These are phyloP conservation scores for Poeciliopsis turneri DNA, from an alignment of 2,797 vertebrate species.

Conservation along the genomic window DNA sequence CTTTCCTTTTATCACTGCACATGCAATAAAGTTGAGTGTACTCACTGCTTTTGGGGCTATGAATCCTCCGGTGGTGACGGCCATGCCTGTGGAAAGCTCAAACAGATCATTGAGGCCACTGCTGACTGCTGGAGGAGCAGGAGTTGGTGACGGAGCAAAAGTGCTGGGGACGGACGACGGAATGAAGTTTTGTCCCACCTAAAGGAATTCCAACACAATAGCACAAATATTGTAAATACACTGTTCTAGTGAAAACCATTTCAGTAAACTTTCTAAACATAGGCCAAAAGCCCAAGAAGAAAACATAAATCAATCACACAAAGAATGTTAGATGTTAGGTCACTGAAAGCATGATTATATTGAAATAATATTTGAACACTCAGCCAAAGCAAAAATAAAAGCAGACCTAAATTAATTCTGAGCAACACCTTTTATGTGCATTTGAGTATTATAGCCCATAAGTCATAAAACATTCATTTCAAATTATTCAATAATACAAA, in stretches of 20 bases:
- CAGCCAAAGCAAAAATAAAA: slow-evolving; percentile 13
- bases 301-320: not conserved
- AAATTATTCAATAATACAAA: not conserved
- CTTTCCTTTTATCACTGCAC: not conserved
- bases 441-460: slow-evolving; percentile 39
- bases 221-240: slow-evolving; percentile 19
- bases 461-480: not conserved
- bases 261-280: not conserved
- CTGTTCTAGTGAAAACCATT: not conserved
- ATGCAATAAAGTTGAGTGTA: not conserved
- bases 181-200: slow-evolving; percentile 98
- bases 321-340: slow-evolving; percentile 14
- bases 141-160: slow-evolving; percentile 96
- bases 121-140: slow-evolving; percentile 90
- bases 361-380: slow-evolving; percentile 9
- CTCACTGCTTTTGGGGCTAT: slow-evolving; percentile 90
- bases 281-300: slow-evolving; percentile 10
- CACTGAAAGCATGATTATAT: not conserved
- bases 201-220: slow-evolving; percentile 19
- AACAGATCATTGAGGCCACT: slow-evolving; percentile 96
- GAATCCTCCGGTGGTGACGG: slow-evolving; percentile 91
- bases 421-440: not conserved
- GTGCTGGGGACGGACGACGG: slow-evolving; percentile 94
- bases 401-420: not conserved
- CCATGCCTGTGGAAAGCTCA: slow-evolving; percentile 94